A percentile compares a stretch with the other conserved stretches of the same genome.
Conservation (phyloP, 2,113 vertebrate species). For the Myotis brandtii region DNA sequence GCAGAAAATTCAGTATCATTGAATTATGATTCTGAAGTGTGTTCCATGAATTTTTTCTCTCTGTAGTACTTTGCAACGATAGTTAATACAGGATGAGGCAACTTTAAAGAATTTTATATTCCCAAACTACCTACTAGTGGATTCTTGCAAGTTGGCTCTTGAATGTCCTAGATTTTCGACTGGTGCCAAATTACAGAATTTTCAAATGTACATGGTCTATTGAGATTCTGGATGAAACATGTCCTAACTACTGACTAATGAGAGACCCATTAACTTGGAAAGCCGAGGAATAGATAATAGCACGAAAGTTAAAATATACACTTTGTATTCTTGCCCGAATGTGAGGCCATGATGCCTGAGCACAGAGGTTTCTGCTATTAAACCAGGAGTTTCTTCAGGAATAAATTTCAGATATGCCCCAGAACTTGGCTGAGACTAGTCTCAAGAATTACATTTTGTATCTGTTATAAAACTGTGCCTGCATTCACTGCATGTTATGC, state of each 20-base stretch:
- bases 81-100: neutral
- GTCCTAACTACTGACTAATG: neutral
- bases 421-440: neutral
- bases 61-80: neutral
- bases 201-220: neutral
- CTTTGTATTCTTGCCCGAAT: neutral
- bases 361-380: neutral
- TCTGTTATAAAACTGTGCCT: neutral
- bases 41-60: constrained; percentile 9
- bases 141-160: neutral
- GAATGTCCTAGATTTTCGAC: constrained; percentile 9
- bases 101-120: neutral
- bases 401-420: neutral
- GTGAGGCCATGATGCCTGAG: neutral
- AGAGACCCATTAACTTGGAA: neutral
- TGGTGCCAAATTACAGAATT: neutral
- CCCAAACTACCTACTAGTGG: neutral
- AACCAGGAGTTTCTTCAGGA: neutral
- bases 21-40: neutral
- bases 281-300: neutral
- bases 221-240: constrained; percentile 29
- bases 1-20: neutral
- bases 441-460: neutral
- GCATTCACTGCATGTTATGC: neutral
- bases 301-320: neutral